These are phyloP conservation scores for Rhodeus uyekii DNA, from an alignment of 2,797 vertebrate genomes.

Conservation along the genomic window DNA sequence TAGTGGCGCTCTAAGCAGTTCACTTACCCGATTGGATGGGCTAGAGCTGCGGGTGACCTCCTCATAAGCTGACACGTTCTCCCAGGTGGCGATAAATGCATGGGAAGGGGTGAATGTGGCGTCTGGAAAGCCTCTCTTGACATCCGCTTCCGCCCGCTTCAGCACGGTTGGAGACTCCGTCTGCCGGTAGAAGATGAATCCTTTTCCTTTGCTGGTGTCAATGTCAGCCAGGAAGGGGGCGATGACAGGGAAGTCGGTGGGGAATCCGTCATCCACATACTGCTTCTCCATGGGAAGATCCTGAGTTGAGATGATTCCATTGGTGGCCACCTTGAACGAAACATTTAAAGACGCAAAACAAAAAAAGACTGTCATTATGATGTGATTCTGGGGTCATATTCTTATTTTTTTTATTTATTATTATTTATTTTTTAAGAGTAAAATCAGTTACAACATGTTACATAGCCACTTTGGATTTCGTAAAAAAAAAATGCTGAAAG, in stretches of 20 bases:
- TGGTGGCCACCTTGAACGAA: slow-evolving; percentile 88
- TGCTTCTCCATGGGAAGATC: slow-evolving; percentile 96
- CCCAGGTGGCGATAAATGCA: slow-evolving; percentile 89
- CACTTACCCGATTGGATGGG: slow-evolving; percentile 81
- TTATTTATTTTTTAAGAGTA: background rate
- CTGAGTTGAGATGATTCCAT: slow-evolving; percentile 94
- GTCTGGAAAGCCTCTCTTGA: slow-evolving; percentile 82
- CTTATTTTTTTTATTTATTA: background rate
- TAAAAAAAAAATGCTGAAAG: background rate
- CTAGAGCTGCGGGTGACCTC: slow-evolving; percentile 67
- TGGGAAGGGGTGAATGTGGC: slow-evolving; percentile 80
- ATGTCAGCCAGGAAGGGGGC: slow-evolving; percentile 94
- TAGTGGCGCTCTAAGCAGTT: slow-evolving; percentile 5
- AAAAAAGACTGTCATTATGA: background rate
- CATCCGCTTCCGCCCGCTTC: slow-evolving; percentile 75
- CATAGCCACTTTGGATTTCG: background rate
- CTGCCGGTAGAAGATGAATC: slow-evolving; percentile 87
- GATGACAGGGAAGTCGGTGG: slow-evolving; percentile 92
- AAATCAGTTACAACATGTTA: background rate
- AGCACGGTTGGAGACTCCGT: slow-evolving; percentile 80
- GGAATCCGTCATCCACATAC: slow-evolving; percentile 93
- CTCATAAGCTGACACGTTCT: slow-evolving; percentile 87
- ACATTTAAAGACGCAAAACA: background rate
- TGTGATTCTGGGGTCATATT: background rate
- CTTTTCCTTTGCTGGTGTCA: slow-evolving; percentile 86